These are phyloP conservation scores for Mola mola DNA, from an alignment of 2,113 vertebrate species.

Conservation along the genomic window DNA sequence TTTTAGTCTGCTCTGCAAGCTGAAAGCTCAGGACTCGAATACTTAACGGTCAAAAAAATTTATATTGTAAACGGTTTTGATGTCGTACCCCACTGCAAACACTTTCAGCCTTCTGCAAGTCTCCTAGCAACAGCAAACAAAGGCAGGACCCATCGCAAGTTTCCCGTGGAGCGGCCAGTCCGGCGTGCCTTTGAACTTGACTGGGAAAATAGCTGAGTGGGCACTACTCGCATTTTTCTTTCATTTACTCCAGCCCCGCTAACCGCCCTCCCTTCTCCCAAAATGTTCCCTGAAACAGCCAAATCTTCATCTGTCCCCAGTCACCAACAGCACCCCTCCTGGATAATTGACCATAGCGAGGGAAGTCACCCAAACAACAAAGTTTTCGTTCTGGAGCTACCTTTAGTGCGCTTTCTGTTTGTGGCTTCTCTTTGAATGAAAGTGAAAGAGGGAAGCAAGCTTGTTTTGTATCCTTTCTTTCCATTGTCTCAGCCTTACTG, in stretches of 20 bases:
- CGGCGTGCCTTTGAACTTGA: constrained; percentile 85
- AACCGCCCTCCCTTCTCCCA: constrained; percentile 38
- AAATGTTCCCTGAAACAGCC: constrained; percentile 79
- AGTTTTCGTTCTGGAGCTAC: constrained; percentile 21
- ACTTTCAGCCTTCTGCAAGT: constrained; percentile 82
- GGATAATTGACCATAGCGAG: constrained; percentile 74
- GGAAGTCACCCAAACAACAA: constrained; percentile 64
- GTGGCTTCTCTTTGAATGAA: constrained; percentile 17
- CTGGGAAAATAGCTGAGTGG: constrained; percentile 88
- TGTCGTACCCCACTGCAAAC: constrained; percentile 83
- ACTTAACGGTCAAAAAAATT: constrained; percentile 81
- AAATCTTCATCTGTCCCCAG: constrained; percentile 83
- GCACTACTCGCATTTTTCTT: constrained; percentile 86
- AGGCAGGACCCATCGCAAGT: constrained; percentile 86
- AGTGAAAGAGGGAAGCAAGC: constrained; percentile 21
- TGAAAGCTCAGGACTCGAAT: constrained; percentile 71
- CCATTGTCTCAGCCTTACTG: constrained; percentile 30
- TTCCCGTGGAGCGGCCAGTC: constrained; percentile 86
- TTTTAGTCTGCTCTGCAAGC: constrained; percentile 69
- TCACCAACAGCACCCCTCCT: constrained; percentile 63
- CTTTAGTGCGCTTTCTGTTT: constrained; percentile 36
- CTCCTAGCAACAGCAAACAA: constrained; percentile 89
- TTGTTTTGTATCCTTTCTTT: constrained; percentile 34
- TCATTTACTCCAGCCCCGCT: constrained; percentile 75
- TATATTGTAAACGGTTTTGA: constrained; percentile 87